Conservation (phyloP, 2,888 invertebrate genomes). For the Caenorhabditis imperialis region DNA sequence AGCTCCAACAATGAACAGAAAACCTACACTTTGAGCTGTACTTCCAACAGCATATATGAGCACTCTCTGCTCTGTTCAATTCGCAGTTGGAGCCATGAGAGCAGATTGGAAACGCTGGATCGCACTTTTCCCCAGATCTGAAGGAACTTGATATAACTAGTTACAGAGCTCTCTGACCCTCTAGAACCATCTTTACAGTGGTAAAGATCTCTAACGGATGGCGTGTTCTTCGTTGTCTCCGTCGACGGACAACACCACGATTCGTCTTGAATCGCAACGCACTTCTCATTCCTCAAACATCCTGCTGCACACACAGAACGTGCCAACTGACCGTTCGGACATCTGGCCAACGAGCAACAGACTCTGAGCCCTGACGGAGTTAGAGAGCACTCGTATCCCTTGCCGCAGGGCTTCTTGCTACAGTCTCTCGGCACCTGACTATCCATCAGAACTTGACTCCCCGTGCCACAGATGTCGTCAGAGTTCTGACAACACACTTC, state of each 20-base stretch:
- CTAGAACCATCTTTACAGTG: slow-evolving; percentile 29
- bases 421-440: slow-evolving; percentile 63
- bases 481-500: slow-evolving; percentile 67
- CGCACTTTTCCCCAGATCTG: slow-evolving; percentile 40
- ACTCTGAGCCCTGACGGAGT: slow-evolving; percentile 54
- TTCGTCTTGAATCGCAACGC: slow-evolving; percentile 52
- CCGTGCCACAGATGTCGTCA: slow-evolving; percentile 61
- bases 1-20: no score
- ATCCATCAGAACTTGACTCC: slow-evolving; percentile 62
- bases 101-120: slow-evolving; percentile 37
- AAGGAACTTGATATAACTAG: no score
- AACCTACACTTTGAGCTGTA: slow-evolving; percentile 15
- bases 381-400: slow-evolving; percentile 62
- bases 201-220: slow-evolving; percentile 22
- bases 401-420: slow-evolving; percentile 50
- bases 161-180: no score
- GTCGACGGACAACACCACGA: slow-evolving; percentile 65
- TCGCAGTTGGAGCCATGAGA: slow-evolving; percentile 31
- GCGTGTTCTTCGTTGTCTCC: no score
- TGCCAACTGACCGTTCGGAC: slow-evolving; percentile 50
- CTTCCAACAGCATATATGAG: slow-evolving; percentile 35
- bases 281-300: slow-evolving; percentile 60
- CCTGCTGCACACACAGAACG: slow-evolving; percentile 61
- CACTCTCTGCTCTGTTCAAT: slow-evolving; percentile 25
- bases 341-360: slow-evolving; percentile 59